Evolutionary conservation across 2,113 vertebrate genomes (phyloP), one percentile per base, ranked within the genome.

Genomic region (Xiphias gladius): DNA sequence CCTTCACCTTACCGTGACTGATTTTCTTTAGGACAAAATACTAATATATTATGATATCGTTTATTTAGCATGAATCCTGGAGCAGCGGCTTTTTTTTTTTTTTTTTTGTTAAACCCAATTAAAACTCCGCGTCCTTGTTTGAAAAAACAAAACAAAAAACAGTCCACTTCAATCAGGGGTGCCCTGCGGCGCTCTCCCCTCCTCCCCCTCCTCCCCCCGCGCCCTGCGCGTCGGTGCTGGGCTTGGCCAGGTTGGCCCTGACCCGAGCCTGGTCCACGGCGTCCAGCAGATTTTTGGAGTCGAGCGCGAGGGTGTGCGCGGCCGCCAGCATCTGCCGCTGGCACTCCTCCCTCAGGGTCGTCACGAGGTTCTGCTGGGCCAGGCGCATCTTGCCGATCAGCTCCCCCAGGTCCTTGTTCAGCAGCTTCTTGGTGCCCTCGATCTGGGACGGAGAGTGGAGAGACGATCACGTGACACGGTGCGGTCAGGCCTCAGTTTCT

Each of bases 381-480:
- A 99, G 90, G 0, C 97, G 94, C 98, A 99, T 98, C 95, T 99
- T 99, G 66, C 91, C 96, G 92, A 99, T 99, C 69, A 99, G 95
- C 19, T 97, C 96, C 0, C 95, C 95, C 71, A 99, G 65, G 88
- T 99, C 98, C 80, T 97, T 99, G 92, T 98, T 99, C 75, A 99
- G 96, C 26, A 99, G 94, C 75, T 97, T 97, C 94, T 98, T 96
- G 0, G 98, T 99, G 19, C 98, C 98, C 75, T 98, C 96, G 16
- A 95, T 95, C 95, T 95, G 84, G 1, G n/a, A 35, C 0, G 3
- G 0, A 16, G 5, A 46, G n/a, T n/a, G 28, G 2, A 43, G 41
- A 14, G 12, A 43, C 2, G 37, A 9, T 39, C 37, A 39, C 37
- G 6, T 35, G 32, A 35, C 6, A 35, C 32, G 6, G 32, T 35